Base-by-base conservation (phyloP, 2,797 vertebrate species). In the Apogon talboti region DNA sequence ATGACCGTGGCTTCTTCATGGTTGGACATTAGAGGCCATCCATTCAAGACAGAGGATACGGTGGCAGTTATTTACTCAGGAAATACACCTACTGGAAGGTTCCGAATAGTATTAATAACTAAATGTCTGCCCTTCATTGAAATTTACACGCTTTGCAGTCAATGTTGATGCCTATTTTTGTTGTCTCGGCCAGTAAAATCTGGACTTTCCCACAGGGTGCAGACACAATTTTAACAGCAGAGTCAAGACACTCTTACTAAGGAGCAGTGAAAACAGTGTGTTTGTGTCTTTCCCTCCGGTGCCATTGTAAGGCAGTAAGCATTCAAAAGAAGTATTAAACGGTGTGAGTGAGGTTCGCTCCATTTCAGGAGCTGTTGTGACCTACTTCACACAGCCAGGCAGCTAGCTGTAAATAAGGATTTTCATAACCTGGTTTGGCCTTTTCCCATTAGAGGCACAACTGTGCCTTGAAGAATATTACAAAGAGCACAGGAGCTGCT, bases 351-450 rank as follows among this genome's bases (percentile, higher is more conserved):
- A 71, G 80, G 82, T 75, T 84, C 44, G 80, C 84, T 90, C 84
- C 90, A 82, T 91, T 86, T 87, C 87, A 81, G 79, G 81, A 84
- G 86, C 81, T 55, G 78, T 80, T 77, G 81, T 91, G 90, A 91
- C 91, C 90, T 90, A 91, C 88, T 90, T 91, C 90, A 91, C 85
- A 88, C 85, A 88, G 83, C 77, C 88, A 79, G 78, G 80, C 87
- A 84, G 85, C 84, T 66, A 79, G 81, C 87, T 90, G 86, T 89
- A 92, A 92, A 91, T 91, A 91, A 91, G 83, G 82, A 89, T 89
- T 85, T 84, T 91, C 83, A 85, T 91, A 89, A 91, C 89, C 85
- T 64, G 82, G 71, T 90, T 89, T 88, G 86, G 89, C 89, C 87
- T 91, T 88, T 89, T 90, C 83, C 87, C 86, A 89, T 92, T 89